These are phyloP conservation scores for Neoaliturus tenellus DNA, from an alignment of 2,888 invertebrate genomes.

Conservation along the genomic window DNA sequence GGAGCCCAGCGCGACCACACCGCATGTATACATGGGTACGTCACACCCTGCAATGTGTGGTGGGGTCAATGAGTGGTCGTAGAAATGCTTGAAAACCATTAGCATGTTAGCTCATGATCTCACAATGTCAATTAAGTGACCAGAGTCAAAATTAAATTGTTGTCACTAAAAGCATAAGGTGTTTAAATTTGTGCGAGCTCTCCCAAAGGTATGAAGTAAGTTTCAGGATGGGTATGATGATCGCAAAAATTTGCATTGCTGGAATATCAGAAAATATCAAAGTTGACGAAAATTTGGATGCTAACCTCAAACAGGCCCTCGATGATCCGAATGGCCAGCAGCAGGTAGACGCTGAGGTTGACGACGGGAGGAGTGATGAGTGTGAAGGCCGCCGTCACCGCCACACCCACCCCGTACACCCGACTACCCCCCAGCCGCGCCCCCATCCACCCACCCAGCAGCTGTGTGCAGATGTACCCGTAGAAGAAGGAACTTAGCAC, in stretches of 20 bases:
- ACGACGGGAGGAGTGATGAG: conserved; percentile 88
- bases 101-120: too few species aligned
- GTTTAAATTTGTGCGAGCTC: too few species aligned
- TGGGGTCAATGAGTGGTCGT: too few species aligned
- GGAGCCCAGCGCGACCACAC: conserved; percentile 92
- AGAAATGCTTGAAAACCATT: too few species aligned
- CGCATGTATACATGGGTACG: conserved; percentile 88
- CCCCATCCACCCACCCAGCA: conserved; percentile 90
- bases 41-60: conserved; percentile 84
- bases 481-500: conserved; percentile 93
- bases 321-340: conserved; percentile 84
- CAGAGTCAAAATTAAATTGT: too few species aligned
- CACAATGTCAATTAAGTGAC: too few species aligned
- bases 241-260: too few species aligned
- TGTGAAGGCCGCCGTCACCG: conserved; percentile 86
- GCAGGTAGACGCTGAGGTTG: conserved; percentile 79
- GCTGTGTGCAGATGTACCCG: conserved; percentile 90
- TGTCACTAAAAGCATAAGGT: too few species aligned
- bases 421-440: conserved; percentile 88
- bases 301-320: conserved; percentile 88
- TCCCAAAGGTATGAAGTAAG: too few species aligned
- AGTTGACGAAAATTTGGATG: too few species aligned
- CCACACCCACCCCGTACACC: conserved; percentile 87
- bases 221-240: too few species aligned
- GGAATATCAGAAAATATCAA: too few species aligned